Evolutionary conservation across 2,113 vertebrate genomes (phyloP).

Genomic region (Taxidea taxus): DNA sequence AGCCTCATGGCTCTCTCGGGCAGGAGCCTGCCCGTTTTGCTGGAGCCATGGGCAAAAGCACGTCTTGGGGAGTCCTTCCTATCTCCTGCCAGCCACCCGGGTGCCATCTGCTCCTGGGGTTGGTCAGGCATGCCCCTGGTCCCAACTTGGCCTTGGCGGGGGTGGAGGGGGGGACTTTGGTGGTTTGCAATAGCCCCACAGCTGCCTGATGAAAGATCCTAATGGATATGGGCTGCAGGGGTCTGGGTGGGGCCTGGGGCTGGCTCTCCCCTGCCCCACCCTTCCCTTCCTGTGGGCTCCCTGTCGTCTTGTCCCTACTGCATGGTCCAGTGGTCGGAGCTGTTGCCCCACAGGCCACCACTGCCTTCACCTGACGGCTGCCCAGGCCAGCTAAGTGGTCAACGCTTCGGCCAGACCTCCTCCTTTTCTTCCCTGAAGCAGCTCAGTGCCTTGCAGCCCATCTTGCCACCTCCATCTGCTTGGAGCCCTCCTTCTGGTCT

Average conservation of each 20-base stretch:
- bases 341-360: background rate
- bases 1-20: background rate
- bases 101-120: background rate
- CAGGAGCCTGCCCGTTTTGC: background rate
- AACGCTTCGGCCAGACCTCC: background rate
- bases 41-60: background rate
- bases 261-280: background rate
- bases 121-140: background rate
- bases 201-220: background rate
- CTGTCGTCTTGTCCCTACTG: background rate
- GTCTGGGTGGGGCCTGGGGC: background rate
- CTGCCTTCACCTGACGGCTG: background rate
- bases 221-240: background rate
- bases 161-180: no score
- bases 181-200: background rate
- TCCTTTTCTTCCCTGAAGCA: background rate
- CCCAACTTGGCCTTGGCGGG: fast-evolving
- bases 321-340: background rate
- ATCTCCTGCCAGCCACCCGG: background rate
- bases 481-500: background rate
- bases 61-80: background rate
- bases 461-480: background rate
- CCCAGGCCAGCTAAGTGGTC: background rate
- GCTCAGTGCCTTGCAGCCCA: background rate
- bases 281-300: background rate